Base-by-base conservation (phyloP, 1,140 invertebrate species). In the Octopus sinensis region DNA sequence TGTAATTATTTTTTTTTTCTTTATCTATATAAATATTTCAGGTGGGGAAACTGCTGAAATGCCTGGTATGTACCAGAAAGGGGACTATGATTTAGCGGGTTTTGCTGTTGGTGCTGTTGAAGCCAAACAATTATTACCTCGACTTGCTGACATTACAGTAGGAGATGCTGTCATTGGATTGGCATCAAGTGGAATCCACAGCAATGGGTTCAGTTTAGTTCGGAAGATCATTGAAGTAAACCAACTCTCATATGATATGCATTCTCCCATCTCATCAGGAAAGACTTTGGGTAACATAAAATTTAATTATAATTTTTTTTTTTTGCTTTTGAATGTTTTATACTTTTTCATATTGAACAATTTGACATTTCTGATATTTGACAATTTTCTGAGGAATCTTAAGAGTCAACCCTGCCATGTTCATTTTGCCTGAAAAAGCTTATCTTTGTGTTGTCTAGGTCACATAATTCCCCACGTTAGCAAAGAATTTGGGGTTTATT, bases 21-120 rank as follows among this genome's bases (percentile, higher is more conserved):
- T 17, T 51, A 23, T 17, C 9, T 4, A 2, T 0, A 76, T 17
- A 23, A 9, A 23, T 76, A 76, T 83, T 89, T 7, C 90, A 94
- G 97, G 96, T 80, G 96, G 96, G 4, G 97, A 99, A 92, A 97
- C 96, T 12, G 96, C 97, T 0, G 97, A 99, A 90, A 97, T 99
- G 95, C 97, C 98, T 1, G 95, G 96, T 54, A 95, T 99, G 92
- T 79, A 79, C 54, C 54, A 73, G 9, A 82, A 80, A 5, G 94
- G 94, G n/a, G 95, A 96, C 68, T 99, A 98, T 89, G 97, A 99
- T 91, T 90, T 99, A 51, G 97, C 97, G 17, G 98, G 98, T 12
- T 99, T 99, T 92, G 94, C 96, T 17, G 94, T 99, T 51, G 98
- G 97, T 43, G 96, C 95, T 30, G 95, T 97, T 0, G 96, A 98